Evolutionary conservation across 2,797 vertebrate species (phyloP), one percentile per base, ranked within the genome.

Genomic region (Leptodactylus fallax): DNA sequence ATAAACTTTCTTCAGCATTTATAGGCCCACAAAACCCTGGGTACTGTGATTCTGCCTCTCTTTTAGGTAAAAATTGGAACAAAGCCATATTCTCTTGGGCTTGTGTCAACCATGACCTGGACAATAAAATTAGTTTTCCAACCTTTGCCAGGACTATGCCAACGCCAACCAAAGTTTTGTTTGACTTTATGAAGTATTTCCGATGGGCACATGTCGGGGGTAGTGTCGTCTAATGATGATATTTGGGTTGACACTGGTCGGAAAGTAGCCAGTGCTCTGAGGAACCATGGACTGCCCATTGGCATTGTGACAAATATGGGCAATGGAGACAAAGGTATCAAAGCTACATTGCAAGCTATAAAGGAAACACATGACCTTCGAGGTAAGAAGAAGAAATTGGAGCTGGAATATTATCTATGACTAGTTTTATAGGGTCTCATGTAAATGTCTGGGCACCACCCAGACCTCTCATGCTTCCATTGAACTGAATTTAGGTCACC

Each of bases 1-100:
- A 94, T 88, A 94, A 95, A 25, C 92, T 93, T 85, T 95, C 96
- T 11, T 96, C 97, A 0, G 97, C 92, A 60, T 98, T 96, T 87
- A 87, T 97, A 63, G 97, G 97, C 21, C 97, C 96, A 1, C 89
- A 93, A 87, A 98, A 98, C 89, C 97, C 97, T 0, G 96, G 96
- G 6, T 97, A 97, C 93, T 98, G 97, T n/a, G 96, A 98, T 10
- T 94, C 94, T 16, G 96, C 96, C 2, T 94, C 95, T 0, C 92
- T 97, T 91, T 90, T 98, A 80, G 96, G 93, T 86, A 95, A 96
- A 92, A 95, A 92, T 91, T 98, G 97, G 97, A 94, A 97, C 91
- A 98, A 97, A 93, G 94, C 96, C 0, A 74, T 98, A 91, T 97
- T 99, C 90, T 95, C 97, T 6, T 98, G 97, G 97, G 93, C 94